Base-by-base conservation (phyloP, 2,888 invertebrate genomes). In the Apodemia zela region DNA sequence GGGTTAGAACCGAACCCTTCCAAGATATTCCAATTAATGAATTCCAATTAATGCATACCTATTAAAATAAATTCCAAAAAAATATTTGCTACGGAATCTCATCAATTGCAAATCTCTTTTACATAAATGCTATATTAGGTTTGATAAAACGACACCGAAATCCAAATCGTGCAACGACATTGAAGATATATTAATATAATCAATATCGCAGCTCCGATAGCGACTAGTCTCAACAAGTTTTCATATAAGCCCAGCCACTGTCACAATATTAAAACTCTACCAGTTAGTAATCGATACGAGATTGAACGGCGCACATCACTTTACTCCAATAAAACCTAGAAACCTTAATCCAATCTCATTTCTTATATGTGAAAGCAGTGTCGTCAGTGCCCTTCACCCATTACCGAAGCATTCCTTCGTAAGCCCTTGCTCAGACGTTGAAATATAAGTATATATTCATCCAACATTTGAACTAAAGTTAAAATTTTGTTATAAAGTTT, bases 1-100 rank as follows among this genome's bases (percentile, higher is more conserved):
- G 71, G 70, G 82, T 85, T 84, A 84, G 74, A 82, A 75, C 85
- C 82, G 66, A 68, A 73, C 76, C 81, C 78, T 72, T 74, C 62
- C 67, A 68, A 67, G 71, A 71, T 69, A 65, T 74, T 74, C 71
- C 69, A 75, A 73, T 72, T 68, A 61, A 61, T 62, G 58, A 54
- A 58, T 63, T 51, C 25, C 57, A n/a, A 7, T 45, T 45, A 6
- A 45, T 45, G 13, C 60, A 62, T 57, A 17, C 18, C 51, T 15
- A 61, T 21, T 33, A 35, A 42, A 58, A 60, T 21, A 21, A 25
- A 63, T 29, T 29, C 11, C n/a, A 63, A 58, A 33, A 64, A 62
- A 64, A 62, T 60, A 54, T 58, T 42, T 15, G 15, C 15, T 45
- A 51, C 57, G 59, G 62, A 49, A 67, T 59, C 63, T 72, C 69